A percentile compares a stretch with the other conserved stretches of the same genome.
Evolutionary conservation across 1,140 invertebrate genomes (phyloP).

Genomic region (Maniola jurtina): DNA sequence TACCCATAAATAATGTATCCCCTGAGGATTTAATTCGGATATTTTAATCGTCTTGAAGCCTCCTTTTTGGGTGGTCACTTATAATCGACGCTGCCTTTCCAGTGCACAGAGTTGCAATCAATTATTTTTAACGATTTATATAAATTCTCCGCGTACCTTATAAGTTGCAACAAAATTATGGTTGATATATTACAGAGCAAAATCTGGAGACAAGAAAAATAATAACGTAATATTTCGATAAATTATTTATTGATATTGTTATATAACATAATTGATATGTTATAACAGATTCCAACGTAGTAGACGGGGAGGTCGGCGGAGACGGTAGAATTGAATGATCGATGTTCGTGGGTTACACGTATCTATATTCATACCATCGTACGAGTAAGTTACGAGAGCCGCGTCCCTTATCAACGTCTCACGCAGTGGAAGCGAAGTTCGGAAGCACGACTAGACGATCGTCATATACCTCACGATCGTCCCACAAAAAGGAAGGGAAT

Average conservation of each 20-base stretch:
- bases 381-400: too few species aligned
- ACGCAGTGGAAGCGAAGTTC: too few species aligned
- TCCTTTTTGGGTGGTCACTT: constrained; percentile 9
- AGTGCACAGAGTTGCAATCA: constrained; percentile 1
- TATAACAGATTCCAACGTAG: too few species aligned
- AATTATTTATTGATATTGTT: not conserved
- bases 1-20: not conserved
- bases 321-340: too few species aligned
- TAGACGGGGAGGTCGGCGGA: too few species aligned
- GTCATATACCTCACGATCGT: too few species aligned
- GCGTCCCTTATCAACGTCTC: too few species aligned
- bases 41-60: not conserved
- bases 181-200: not conserved
- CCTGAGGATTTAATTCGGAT: not conserved
- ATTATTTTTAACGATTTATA: constrained; percentile 16
- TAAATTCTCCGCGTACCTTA: not conserved
- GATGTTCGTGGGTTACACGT: too few species aligned
- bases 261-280: too few species aligned
- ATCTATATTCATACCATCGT: too few species aligned
- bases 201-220: not conserved
- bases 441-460: too few species aligned
- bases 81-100: constrained; percentile 6
- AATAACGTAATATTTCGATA: not conserved
- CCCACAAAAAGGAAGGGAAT: too few species aligned
- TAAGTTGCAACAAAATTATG: not conserved